Conservation (phyloP, 2,888 invertebrate genomes). For the Eupithecia subumbrata region DNA sequence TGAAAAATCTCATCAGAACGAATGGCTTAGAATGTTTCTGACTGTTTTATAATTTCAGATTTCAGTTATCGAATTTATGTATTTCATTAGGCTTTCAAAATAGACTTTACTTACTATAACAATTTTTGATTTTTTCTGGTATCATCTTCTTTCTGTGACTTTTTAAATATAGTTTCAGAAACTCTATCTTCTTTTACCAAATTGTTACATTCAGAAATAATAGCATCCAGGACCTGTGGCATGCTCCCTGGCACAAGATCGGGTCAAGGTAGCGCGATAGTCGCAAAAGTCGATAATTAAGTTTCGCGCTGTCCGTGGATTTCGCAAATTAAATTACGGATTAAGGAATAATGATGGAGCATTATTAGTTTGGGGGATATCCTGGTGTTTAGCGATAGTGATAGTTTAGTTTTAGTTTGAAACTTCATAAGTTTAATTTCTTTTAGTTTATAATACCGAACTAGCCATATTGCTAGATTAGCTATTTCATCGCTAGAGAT, state of each 20-base stretch:
- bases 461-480: background rate
- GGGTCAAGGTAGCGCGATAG: conserved; percentile 45
- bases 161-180: background rate
- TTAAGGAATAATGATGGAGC: conserved; percentile 40
- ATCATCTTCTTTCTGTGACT: background rate
- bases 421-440: background rate
- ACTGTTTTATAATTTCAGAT: background rate
- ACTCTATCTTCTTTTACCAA: background rate
- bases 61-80: no score
- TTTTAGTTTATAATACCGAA: background rate
- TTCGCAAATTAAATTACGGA: conserved; percentile 43
- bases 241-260: conserved; percentile 23
- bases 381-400: background rate
- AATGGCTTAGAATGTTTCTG: background rate
- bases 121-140: background rate
- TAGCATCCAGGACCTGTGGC: conserved; percentile 19
- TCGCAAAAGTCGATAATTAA: conserved; percentile 44
- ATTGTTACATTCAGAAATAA: background rate
- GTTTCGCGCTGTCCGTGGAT: conserved; percentile 36
- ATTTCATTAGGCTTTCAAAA: no score
- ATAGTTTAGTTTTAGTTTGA: background rate
- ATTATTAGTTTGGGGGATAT: conserved; percentile 15
- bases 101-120: background rate
- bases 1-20: background rate
- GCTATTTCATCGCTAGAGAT: background rate